Conservation (phyloP, 2,113 vertebrate genomes). For the Nesoenas mayeri region DNA sequence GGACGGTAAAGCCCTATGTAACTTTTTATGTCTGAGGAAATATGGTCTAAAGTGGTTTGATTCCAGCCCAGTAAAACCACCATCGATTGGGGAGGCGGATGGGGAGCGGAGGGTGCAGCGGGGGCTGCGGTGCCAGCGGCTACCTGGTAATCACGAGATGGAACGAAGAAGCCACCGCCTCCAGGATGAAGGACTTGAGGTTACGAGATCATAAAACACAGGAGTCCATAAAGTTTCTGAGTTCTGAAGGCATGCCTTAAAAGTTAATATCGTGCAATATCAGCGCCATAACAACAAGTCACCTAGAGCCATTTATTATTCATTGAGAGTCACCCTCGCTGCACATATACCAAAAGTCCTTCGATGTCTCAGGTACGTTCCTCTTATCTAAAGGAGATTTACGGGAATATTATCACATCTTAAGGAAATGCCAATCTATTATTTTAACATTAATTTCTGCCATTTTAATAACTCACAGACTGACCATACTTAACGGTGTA, state of each 20-base stretch:
- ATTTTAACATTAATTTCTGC: conserved; percentile 42
- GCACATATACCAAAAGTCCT: not conserved
- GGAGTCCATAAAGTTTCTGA: conserved; percentile 42
- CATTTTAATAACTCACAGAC: conserved; percentile 19
- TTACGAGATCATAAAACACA: conserved; percentile 32
- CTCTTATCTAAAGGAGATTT: conserved; percentile 44
- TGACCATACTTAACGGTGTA: not conserved
- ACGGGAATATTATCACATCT: conserved; percentile 24
- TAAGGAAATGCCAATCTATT: conserved; percentile 61
- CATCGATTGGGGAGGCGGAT: not conserved
- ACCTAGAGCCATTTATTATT: conserved; percentile 40
- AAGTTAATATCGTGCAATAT: conserved; percentile 54
- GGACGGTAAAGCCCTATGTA: not conserved
- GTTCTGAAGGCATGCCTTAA: conserved; percentile 45
- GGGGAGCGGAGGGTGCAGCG: not conserved
- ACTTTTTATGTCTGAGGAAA: conserved; percentile 48
- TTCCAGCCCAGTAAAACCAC: not conserved
- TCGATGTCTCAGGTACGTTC: not conserved
- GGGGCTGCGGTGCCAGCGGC: not conserved
- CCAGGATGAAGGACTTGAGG: not conserved
- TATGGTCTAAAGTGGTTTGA: conserved; percentile 32
- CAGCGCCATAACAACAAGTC: conserved; percentile 51
- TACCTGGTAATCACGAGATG: not conserved
- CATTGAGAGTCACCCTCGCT: not conserved
- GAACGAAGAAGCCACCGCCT: not conserved